Evolutionary conservation across 2,888 invertebrate species (phyloP).

Genomic region (Nematopogon swammerdamellus): DNA sequence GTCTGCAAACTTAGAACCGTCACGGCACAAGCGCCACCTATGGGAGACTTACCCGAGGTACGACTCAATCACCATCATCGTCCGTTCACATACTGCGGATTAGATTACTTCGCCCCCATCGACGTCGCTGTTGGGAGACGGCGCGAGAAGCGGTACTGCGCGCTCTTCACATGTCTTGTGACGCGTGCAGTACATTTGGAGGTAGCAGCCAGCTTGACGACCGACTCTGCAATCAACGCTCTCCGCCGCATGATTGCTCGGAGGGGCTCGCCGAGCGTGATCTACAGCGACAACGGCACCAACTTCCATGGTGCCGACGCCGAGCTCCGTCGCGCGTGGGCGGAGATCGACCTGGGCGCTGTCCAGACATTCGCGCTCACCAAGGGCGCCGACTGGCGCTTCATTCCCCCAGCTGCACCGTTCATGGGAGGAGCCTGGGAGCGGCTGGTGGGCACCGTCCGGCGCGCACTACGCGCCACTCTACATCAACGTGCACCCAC

Average conservation of each 20-base stretch:
- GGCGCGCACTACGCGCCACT: neutral
- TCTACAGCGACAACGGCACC: slow-evolving; percentile 3
- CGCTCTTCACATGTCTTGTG: slow-evolving; percentile 1
- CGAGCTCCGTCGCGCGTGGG: slow-evolving; percentile 2
- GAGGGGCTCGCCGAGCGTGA: neutral
- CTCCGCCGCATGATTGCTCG: slow-evolving; percentile 1
- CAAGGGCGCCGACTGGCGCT: slow-evolving; percentile 1
- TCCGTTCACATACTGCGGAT: slow-evolving; percentile 1
- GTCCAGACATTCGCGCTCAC: neutral
- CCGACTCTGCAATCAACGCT: neutral
- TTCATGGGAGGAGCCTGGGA: neutral
- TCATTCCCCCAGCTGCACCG: slow-evolving; percentile 2
- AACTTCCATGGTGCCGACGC: slow-evolving; percentile 1
- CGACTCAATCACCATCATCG: slow-evolving; percentile 1
- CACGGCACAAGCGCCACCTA: slow-evolving; percentile 2
- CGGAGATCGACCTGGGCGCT: neutral
- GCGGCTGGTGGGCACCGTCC: neutral
- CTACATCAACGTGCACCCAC: neutral
- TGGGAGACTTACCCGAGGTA: slow-evolving; percentile 6
- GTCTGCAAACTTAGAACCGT: slow-evolving; percentile 1
- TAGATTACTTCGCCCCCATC: slow-evolving; percentile 4
- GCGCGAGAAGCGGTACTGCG: slow-evolving; percentile 1
- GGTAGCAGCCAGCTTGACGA: neutral
- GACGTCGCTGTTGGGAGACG: slow-evolving; percentile 3
- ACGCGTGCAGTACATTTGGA: slow-evolving; percentile 1